Percentiles rank a stretch among this genome's conserved stretches.
Evolutionary conservation across 1,140 invertebrate genomes (phyloP).

Genomic region (Lordiphosa collinella): DNA sequence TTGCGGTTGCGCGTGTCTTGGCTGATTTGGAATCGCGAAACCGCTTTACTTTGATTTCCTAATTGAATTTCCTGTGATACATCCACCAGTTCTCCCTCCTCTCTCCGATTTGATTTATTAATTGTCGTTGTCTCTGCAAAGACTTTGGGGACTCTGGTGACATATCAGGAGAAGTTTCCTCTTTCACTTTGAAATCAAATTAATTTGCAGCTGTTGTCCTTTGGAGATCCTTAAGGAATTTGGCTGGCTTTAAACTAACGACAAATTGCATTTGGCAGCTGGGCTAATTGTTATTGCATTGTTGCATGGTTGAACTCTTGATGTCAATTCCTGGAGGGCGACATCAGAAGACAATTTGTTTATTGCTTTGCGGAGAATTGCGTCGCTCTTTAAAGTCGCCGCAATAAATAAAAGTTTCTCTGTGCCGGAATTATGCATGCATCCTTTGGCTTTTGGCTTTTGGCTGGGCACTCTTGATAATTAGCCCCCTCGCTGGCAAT

Average conservation of each 20-base stretch:
- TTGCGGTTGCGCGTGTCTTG: slow-evolving; percentile 58
- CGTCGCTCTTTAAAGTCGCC: slow-evolving; percentile 28
- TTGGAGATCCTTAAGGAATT: slow-evolving; percentile 49
- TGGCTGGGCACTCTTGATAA: slow-evolving; percentile 52
- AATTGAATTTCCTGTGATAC: slow-evolving; percentile 40
- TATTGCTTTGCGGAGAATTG: background rate
- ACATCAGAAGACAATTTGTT: slow-evolving; percentile 17
- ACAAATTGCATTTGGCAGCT: slow-evolving; percentile 35
- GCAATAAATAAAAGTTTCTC: slow-evolving; percentile 32
- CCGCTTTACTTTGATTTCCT: slow-evolving; percentile 32
- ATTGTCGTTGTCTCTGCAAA: slow-evolving; percentile 27
- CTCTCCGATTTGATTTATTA: slow-evolving; percentile 55
- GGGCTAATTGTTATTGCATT: slow-evolving; percentile 72
- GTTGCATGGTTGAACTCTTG: slow-evolving; percentile 41
- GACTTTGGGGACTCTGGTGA: slow-evolving; percentile 25
- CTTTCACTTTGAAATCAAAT: slow-evolving; percentile 9
- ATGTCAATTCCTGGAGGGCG: slow-evolving; percentile 46
- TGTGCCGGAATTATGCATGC: slow-evolving; percentile 25
- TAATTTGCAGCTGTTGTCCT: slow-evolving; percentile 9
- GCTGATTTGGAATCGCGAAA: slow-evolving; percentile 11
- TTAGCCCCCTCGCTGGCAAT: slow-evolving; percentile 49
- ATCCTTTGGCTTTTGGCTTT: slow-evolving; percentile 8
- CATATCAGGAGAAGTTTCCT: background rate
- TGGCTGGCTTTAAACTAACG: slow-evolving; percentile 19
- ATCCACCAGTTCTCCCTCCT: background rate